These are phyloP conservation scores for Sula dactylatra DNA, from an alignment of 2,113 vertebrate genomes.

Conservation along the genomic window DNA sequence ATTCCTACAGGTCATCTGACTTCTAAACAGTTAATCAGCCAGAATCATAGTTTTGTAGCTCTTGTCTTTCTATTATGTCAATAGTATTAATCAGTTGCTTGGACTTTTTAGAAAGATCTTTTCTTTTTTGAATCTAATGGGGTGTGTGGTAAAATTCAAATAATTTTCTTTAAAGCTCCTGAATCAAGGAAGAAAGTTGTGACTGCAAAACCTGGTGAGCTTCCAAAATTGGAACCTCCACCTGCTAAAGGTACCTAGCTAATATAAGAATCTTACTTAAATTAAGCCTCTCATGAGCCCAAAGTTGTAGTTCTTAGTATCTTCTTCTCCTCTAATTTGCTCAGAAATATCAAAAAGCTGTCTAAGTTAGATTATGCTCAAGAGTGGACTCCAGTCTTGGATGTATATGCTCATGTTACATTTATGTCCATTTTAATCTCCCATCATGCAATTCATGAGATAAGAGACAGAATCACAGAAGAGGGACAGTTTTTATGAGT, in stretches of 20 bases:
- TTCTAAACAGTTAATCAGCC: background rate
- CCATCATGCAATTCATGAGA: background rate
- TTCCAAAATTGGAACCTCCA: slow-evolving; percentile 72
- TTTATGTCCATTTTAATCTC: background rate
- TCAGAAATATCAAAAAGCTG: background rate
- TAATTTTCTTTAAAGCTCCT: slow-evolving; percentile 78
- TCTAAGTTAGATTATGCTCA: background rate
- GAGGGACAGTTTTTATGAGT: background rate
- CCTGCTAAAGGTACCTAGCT: slow-evolving; percentile 75
- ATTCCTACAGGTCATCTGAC: background rate
- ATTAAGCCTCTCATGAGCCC: background rate
- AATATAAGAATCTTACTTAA: background rate
- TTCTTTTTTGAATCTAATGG: background rate
- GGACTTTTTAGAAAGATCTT: background rate
- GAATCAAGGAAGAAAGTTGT: slow-evolving; percentile 67
- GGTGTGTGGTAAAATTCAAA: slow-evolving; percentile 50
- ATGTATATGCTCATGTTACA: background rate
- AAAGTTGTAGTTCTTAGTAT: background rate
- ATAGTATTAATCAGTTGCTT: background rate
- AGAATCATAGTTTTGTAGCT: background rate
- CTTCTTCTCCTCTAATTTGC: background rate
- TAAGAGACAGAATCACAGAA: background rate
- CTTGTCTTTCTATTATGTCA: background rate
- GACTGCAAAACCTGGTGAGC: slow-evolving; percentile 66
- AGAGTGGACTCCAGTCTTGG: background rate